Conservation (phyloP, 2,113 vertebrate species). For the Micronycteris hirsuta region DNA sequence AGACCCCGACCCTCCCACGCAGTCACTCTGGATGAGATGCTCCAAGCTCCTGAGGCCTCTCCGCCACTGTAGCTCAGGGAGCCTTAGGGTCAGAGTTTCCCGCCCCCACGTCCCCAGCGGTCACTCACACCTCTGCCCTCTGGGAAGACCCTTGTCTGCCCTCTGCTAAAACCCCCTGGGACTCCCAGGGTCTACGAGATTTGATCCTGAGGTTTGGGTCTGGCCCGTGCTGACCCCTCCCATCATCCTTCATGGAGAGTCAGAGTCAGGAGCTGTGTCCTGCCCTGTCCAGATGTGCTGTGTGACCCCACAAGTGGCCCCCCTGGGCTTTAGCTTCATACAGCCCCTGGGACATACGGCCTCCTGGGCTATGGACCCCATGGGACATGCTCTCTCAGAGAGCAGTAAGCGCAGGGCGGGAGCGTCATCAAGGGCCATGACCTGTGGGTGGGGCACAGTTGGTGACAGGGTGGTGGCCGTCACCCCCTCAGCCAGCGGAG, state of each 20-base stretch:
- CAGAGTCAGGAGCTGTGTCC: neutral
- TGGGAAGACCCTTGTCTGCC: no score
- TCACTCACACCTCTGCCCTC: neutral
- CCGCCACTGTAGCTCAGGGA: neutral
- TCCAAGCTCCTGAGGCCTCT: neutral
- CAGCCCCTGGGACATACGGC: neutral
- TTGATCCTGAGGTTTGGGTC: neutral
- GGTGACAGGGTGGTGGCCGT: neutral
- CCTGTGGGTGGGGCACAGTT: neutral
- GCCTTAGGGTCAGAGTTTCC: neutral
- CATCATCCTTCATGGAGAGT: neutral
- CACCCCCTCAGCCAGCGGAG: neutral
- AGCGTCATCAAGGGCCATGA: neutral
- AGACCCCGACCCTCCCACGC: neutral
- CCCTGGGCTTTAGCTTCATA: neutral
- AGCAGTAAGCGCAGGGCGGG: neutral
- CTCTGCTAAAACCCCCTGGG: neutral
- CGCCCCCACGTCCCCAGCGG: accelerated
- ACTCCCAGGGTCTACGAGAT: neutral
- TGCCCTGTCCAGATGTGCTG: neutral
- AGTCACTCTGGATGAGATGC: neutral
- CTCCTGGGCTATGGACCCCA: neutral
- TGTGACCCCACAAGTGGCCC: neutral
- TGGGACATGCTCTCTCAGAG: neutral
- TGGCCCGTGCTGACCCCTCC: neutral